Evolutionary conservation across 2,888 invertebrate species (phyloP).

Genomic region (Stomorhina lunata): DNA sequence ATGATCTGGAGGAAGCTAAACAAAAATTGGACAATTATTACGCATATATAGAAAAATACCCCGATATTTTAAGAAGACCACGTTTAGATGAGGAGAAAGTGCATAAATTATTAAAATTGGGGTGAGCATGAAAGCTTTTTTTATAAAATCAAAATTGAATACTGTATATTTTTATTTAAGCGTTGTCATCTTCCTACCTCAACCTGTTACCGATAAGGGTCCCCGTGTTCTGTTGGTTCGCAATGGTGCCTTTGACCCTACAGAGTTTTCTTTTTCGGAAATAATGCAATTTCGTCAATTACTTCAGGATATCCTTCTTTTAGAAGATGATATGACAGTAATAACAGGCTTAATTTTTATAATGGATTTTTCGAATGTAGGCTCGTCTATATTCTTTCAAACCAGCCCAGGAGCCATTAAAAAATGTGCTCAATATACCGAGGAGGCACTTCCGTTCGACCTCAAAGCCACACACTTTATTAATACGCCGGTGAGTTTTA

Average conservation of each 20-base stretch:
- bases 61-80: constrained; percentile 33
- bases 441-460: constrained; percentile 83
- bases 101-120: constrained; percentile 36
- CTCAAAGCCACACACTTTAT: constrained; percentile 83
- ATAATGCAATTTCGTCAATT: constrained; percentile 82
- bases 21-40: constrained; percentile 82
- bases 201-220: constrained; percentile 78
- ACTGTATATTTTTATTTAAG: constrained; percentile 67
- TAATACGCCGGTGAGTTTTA: constrained; percentile 83
- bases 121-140: not conserved
- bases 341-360: constrained; percentile 81
- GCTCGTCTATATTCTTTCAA: constrained; percentile 81
- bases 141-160: not conserved
- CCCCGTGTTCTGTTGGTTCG: constrained; percentile 81
- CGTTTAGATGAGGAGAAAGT: constrained; percentile 27
- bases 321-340: constrained; percentile 83
- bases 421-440: constrained; percentile 81
- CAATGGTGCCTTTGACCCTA: constrained; percentile 80
- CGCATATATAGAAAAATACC: constrained; percentile 79
- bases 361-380: constrained; percentile 82
- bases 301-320: constrained; percentile 82
- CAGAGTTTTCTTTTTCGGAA: constrained; percentile 80
- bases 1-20: constrained; percentile 80
- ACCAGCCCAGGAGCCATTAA: constrained; percentile 83
- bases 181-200: constrained; percentile 73